phyloP scores from a whole-genome alignment of 2,797 vertebrate species.

The Lates japonicus region DNA sequence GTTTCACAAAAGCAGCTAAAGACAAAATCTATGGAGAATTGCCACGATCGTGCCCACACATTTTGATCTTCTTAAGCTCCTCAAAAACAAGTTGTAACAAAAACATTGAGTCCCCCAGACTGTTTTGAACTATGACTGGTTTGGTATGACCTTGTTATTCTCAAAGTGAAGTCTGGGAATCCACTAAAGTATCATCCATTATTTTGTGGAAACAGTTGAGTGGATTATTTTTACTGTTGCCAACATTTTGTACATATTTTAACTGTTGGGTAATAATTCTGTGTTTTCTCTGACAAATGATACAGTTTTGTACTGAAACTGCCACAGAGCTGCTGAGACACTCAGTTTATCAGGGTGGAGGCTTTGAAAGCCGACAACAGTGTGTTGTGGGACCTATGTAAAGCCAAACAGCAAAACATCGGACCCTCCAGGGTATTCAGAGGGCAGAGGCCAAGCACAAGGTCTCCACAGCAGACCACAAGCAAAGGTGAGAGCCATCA shows the following conservation, averaged over 20 bases:
- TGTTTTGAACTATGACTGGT: conserved; percentile 12
- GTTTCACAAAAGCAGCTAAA: conserved; percentile 37
- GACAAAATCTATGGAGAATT: conserved; percentile 36
- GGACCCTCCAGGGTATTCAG: conserved; percentile 32
- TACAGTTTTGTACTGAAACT: conserved; percentile 9
- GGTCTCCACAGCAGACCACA: conserved; percentile 42
- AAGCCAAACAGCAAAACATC: conserved; percentile 9
- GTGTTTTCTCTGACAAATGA: conserved; percentile 1
- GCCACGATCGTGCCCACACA: conserved; percentile 35
- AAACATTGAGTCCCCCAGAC: conserved; percentile 26
- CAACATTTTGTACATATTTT: not conserved
- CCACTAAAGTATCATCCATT: conserved; percentile 9
- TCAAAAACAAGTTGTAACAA: conserved; percentile 43
- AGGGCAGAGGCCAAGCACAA: conserved; percentile 59
- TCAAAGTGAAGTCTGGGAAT: conserved; percentile 23
- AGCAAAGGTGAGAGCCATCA: conserved; percentile 48
- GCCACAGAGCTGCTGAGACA: not conserved
- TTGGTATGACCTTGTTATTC: conserved; percentile 33
- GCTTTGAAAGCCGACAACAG: not conserved
- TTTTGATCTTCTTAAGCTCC: conserved; percentile 49
- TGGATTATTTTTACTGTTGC: not conserved
- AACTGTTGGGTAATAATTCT: not conserved
- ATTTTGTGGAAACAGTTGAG: conserved; percentile 19
- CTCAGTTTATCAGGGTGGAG: not conserved
- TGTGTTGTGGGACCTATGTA: not conserved